Evolutionary conservation across 2,113 vertebrate genomes (phyloP), one percentile per base, ranked within the genome.

Genomic region (Chlorodrepanis virens): DNA sequence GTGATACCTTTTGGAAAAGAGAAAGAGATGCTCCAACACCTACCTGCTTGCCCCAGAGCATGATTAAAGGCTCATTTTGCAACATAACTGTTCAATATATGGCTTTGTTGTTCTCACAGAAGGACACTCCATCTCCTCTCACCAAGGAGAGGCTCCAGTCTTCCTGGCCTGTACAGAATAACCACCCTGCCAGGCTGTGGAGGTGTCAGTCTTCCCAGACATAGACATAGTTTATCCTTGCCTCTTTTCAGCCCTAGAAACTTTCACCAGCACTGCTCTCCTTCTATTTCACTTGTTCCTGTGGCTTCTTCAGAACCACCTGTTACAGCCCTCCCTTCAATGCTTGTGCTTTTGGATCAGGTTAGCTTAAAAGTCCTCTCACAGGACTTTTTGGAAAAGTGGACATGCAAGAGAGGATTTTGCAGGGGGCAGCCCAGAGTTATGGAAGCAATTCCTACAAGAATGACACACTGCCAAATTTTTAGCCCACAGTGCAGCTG

Each of bases 1-100:
- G 16, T 61, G 45, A 59, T 29, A 29, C n/a, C 14, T 61, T 47
- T 44, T 40, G 39, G n/a, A 52, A 91, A 85, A 88, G 23, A 81
- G 14, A 71, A 42, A 56, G 39, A 44, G 3, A 18, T 21, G 28
- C 5, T 88, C 19, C 54, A 39, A 59, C 14, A 28, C 7, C 2
- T 27, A 49, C 17, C 63, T 68, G 16, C 39, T 61, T 89, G 59
- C 16, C 45, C 12, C 29, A 44, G 33, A 42, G 27, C 2, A 6
- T 2, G 1, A 27, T 35, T 68, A 49, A 83, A 83, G 44, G 45
- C 25, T 28, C 29, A 33, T 60, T 53, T 64, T 67, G 25, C 28
- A 71, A 24, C 0, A 0, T 14, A 57, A 4, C 39, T 57, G 8
- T 45, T 86, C 53, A 59, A 18, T 25, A 39, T 18, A 11, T 11